A percentile compares a stretch with the other conserved stretches of the same genome.
Evolutionary conservation across 2,797 vertebrate genomes (phyloP).

Genomic region (Sebastes nivosus): DNA sequence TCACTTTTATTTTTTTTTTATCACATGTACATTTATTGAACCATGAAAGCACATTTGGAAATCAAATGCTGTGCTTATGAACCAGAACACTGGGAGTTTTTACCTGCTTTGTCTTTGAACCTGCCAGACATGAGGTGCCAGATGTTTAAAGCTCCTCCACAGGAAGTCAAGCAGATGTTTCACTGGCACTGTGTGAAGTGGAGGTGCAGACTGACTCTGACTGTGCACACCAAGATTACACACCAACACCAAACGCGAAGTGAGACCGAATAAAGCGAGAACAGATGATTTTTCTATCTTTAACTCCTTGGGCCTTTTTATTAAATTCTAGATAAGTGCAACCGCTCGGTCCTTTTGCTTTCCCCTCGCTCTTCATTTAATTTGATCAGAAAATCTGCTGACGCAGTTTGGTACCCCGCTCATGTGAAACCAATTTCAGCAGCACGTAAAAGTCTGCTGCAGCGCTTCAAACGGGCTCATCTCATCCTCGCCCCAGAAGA

Average conservation of each 20-base stretch:
- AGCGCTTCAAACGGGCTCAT: constrained; percentile 49
- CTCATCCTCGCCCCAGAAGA: constrained; percentile 40
- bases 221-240: constrained; percentile 29
- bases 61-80: constrained; percentile 1
- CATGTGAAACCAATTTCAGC: constrained; percentile 85
- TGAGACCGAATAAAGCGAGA: constrained; percentile 21
- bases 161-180: constrained; percentile 61
- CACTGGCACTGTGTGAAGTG: constrained; percentile 19
- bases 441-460: constrained; percentile 49
- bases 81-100: constrained; percentile 27
- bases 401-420: constrained; percentile 67
- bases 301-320: constrained; percentile 34
- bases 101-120: constrained; percentile 64
- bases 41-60: constrained; percentile 17
- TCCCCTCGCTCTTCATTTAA: constrained; percentile 63
- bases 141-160: constrained; percentile 58
- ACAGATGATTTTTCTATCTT: constrained; percentile 58
- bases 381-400: constrained; percentile 80
- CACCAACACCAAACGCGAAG: constrained; percentile 24
- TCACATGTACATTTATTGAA: constrained; percentile 9
- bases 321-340: constrained; percentile 65
- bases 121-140: constrained; percentile 49
- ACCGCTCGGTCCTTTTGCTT: constrained; percentile 35
- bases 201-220: constrained; percentile 8
- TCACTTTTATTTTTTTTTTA: not conserved